Base-by-base conservation (phyloP, 2,113 vertebrate species). In the Lophotis ruficrista region DNA sequence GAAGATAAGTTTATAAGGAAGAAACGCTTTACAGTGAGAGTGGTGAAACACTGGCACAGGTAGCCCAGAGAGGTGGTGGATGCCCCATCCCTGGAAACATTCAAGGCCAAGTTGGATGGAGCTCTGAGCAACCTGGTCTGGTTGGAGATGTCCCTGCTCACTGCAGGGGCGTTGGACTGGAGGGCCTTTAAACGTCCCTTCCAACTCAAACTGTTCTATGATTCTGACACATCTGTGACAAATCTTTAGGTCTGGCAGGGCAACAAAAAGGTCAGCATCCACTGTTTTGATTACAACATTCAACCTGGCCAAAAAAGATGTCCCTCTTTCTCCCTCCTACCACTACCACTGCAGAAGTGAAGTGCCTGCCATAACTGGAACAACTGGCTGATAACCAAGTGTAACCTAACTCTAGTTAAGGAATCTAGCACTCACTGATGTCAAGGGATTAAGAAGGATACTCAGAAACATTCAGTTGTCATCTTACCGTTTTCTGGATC, bases 401-500 rank as follows among this genome's bases (percentile, higher is more conserved):
- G 9, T 30, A 79, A 56, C 27, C 16, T 53, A 50, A 88, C 3
- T 69, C 27, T 70, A 16, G 6, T 27, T 66, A 60, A 50, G 19
- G 48, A 69, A 95, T 86, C 8, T 14, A 58, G 20, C 6, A 71
- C 7, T 11, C 41, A 60, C 19, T 43, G 45, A 33, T 38, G 61
- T 25, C 25, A 5, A 87, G 35, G 28, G 37, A 45, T 58, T 75
- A 90, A 87, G 15, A 82, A 65, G 41, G 22, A 19, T 75, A 87
- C 68, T 78, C 41, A 37, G 66, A 85, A 91, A 92, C 8, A 92
- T 47, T 79, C n/a, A 85, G 18, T 90, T 86, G 61, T 56, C 50
- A 53, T 57, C 98, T 98, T 98, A 99, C 99, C 99, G 12, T 98
- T 99, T 96, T 99, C 99, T 53, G 98, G 97, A 95, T 99, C 98